phyloP scores from a whole-genome alignment of 2,888 invertebrate species.

The Tachina fera region DNA sequence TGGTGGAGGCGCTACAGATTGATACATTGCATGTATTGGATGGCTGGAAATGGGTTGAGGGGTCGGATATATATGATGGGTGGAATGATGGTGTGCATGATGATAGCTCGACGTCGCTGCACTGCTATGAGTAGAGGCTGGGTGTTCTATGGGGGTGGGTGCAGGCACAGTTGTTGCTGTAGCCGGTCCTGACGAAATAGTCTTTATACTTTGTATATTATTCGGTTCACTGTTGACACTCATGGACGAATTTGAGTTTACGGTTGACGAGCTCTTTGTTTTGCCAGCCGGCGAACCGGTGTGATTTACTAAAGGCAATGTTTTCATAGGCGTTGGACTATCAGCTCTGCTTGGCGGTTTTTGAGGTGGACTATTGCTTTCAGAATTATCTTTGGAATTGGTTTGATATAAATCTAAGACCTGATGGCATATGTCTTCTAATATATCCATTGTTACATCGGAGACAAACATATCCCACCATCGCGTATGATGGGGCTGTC shows the following conservation, averaged over 20 bases:
- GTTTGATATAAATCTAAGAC: slow-evolving; percentile 95
- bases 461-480: slow-evolving; percentile 99
- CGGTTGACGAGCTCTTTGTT: slow-evolving; percentile 57
- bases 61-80: slow-evolving; percentile 70
- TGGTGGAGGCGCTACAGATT: slow-evolving; percentile 82
- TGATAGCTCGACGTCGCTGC: slow-evolving; percentile 67
- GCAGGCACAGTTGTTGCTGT: slow-evolving; percentile 73
- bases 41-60: slow-evolving; percentile 71
- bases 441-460: slow-evolving; percentile 95
- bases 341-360: slow-evolving; percentile 86
- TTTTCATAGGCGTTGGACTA: slow-evolving; percentile 83
- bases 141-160: slow-evolving; percentile 66
- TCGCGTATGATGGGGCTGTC: slow-evolving; percentile 88
- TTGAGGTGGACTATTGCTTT: slow-evolving; percentile 83
- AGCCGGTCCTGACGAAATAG: slow-evolving; percentile 75
- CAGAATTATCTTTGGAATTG: slow-evolving; percentile 86
- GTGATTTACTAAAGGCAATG: slow-evolving; percentile 69
- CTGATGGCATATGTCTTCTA: slow-evolving; percentile 99
- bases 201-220: slow-evolving; percentile 79
- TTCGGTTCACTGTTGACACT: slow-evolving; percentile 73
- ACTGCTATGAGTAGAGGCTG: slow-evolving; percentile 66
- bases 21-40: slow-evolving; percentile 79
- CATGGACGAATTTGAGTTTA: slow-evolving; percentile 41
- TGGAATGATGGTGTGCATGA: slow-evolving; percentile 62
- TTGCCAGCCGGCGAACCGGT: slow-evolving; percentile 72